Evolutionary conservation across 2,113 vertebrate species (phyloP).

Genomic region (Melanotaenia duboulayi): DNA sequence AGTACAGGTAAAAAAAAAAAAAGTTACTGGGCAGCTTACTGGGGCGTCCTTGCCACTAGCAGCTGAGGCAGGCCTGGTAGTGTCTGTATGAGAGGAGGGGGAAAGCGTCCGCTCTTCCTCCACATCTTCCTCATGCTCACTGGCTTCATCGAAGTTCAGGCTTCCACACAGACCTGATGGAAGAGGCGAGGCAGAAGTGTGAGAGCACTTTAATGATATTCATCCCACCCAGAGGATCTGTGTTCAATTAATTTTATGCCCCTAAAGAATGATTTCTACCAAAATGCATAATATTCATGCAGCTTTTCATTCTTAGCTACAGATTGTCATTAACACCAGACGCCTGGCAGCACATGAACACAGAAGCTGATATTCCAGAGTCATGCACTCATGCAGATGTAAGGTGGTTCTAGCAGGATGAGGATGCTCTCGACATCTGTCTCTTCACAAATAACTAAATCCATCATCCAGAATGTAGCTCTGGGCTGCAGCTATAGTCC

Average conservation of each 20-base stretch:
- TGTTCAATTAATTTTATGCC: neutral
- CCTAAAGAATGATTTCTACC: neutral
- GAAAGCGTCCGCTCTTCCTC: slow-evolving; percentile 75
- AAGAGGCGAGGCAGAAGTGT: neutral
- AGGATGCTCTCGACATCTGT: slow-evolving; percentile 26
- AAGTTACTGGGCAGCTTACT: slow-evolving; percentile 76
- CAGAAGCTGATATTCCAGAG: neutral
- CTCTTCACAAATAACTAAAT: slow-evolving; percentile 48
- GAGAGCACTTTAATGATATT: slow-evolving; percentile 7
- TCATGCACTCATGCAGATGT: slow-evolving; percentile 24
- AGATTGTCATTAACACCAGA: neutral
- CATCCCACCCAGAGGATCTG: slow-evolving; percentile 2
- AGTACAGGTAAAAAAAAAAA: no score
- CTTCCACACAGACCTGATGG: slow-evolving; percentile 89
- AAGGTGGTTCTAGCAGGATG: slow-evolving; percentile 14
- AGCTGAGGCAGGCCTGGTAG: slow-evolving; percentile 85
- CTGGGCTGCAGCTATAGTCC: slow-evolving; percentile 18
- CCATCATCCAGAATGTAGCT: slow-evolving; percentile 22
- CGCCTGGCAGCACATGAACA: no score
- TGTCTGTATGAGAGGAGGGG: slow-evolving; percentile 76
- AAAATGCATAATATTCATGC: neutral
- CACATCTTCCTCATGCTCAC: slow-evolving; percentile 79
- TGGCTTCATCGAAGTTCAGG: slow-evolving; percentile 93
- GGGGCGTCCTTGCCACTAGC: slow-evolving; percentile 84
- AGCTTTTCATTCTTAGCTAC: neutral